phyloP scores from a whole-genome alignment of 2,797 vertebrate genomes.

The Hoplostethus atlanticus region DNA sequence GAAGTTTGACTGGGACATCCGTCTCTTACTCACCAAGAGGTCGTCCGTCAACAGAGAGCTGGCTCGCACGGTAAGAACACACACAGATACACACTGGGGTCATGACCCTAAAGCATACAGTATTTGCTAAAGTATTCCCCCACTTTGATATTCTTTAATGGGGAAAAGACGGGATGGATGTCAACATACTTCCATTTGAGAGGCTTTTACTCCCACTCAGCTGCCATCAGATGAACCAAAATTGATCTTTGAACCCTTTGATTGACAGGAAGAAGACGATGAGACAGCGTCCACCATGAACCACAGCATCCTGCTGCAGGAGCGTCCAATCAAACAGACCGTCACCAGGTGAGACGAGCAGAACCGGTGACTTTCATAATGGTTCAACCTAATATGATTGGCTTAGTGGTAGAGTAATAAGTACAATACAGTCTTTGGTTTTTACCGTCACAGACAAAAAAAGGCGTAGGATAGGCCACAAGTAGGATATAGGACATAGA shows the following conservation, averaged over 20 bases:
- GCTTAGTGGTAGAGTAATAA: too few species aligned
- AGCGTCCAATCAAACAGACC: slow-evolving; percentile 95
- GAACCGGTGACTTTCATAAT: neutral
- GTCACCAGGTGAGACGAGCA: slow-evolving; percentile 89
- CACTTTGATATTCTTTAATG: too few species aligned
- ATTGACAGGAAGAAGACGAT: slow-evolving; percentile 89
- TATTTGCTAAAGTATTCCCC: too few species aligned
- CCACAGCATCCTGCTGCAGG: slow-evolving; percentile 93
- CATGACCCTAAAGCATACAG: too few species aligned
- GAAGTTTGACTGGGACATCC: slow-evolving; percentile 92
- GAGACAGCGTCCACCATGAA: slow-evolving; percentile 92
- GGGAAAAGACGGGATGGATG: neutral
- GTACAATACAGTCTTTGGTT: too few species aligned
- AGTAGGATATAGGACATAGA: too few species aligned
- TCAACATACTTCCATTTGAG: neutral
- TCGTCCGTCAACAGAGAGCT: slow-evolving; percentile 84
- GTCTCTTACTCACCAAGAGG: slow-evolving; percentile 88
- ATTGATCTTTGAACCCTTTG: neutral
- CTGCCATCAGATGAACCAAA: neutral
- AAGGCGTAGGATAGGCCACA: too few species aligned
- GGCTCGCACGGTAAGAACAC: slow-evolving; percentile 85
- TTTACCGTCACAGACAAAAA: too few species aligned
- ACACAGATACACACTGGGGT: slow-evolving; percentile 19
- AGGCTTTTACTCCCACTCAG: neutral
- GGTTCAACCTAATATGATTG: too few species aligned